Base-by-base conservation (phyloP, 2,113 vertebrate species). In the Manacus vitellinus region DNA sequence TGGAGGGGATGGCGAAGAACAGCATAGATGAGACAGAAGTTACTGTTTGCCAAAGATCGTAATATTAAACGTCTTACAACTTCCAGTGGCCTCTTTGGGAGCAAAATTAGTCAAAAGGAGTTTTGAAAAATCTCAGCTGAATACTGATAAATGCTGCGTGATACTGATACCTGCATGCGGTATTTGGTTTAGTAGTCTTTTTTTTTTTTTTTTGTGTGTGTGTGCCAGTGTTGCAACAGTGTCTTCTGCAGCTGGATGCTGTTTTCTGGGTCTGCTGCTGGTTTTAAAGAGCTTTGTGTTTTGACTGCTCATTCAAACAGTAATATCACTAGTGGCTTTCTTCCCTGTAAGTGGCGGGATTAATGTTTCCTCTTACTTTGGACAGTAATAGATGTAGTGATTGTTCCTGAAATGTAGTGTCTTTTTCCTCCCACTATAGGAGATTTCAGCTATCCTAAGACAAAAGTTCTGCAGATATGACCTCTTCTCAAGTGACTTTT, bases 401-500 rank as follows among this genome's bases (percentile, higher is more conserved):
- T 62, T 92, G n/a, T 86, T 95, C 37, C 76, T 95, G 44, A 95
- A 95, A 76, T 31, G 24, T 27, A 7, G 1, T 76, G 1, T 89
- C 14, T 76, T 92, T 27, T 63, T 76, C 8, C 4, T 68, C 39
- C 66, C 55, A 7, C 43, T 83, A 0, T 6, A 97, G 96, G 88
- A 78, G 74, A 85, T 51, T 87, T 92, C 73, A 47, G 0, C 54
- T 43, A 21, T n/a, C 33, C 21, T 63, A 54, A 77, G 89, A 82
- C 55, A 10, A 2, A 83, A 93, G 27, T 43, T 80, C 89, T 91
- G 85, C 95, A 98, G 97, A 44, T 67, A 99, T 99, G 99, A 98
- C 98, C 80, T 97, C 94, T 76, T 97, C 98, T 97, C 98, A 97
- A 94, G 98, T 99, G 85, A 99, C 98, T 58, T 98, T 99, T 96